phyloP scores from a whole-genome alignment of 92 coral and sea anemone species.

The Porites rus region DNA sequence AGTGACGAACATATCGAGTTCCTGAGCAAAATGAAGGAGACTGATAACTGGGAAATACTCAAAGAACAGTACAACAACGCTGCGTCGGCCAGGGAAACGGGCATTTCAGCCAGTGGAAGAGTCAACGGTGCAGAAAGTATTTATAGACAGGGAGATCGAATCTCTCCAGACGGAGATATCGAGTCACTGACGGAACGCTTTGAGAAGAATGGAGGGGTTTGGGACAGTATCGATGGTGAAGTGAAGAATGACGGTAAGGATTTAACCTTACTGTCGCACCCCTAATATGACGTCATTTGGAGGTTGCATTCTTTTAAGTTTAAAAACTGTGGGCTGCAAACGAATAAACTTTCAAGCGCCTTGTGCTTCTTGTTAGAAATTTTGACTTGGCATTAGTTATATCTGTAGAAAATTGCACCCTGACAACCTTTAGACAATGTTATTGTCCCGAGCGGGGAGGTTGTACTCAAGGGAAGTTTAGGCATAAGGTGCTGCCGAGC shows the following conservation, averaged over 20 bases:
- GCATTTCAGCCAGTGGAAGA: slow-evolving; percentile 79
- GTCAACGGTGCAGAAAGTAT: slow-evolving; percentile 64
- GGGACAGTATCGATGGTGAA: slow-evolving; percentile 79
- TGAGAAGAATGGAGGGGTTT: slow-evolving; percentile 75
- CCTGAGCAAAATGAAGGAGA: slow-evolving; percentile 87
- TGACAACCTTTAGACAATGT: too few relatives aligned
- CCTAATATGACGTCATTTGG: too few relatives aligned
- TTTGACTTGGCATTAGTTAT: too few relatives aligned
- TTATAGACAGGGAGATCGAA: slow-evolving; percentile 57
- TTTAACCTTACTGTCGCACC: too few relatives aligned
- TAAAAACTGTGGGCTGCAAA: too few relatives aligned
- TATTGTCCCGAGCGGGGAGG: too few relatives aligned
- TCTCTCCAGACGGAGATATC: slow-evolving; percentile 85
- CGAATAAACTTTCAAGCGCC: too few relatives aligned
- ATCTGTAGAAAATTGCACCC: too few relatives aligned
- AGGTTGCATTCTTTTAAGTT: too few relatives aligned
- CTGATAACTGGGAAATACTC: slow-evolving; percentile 90
- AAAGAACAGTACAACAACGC: slow-evolving; percentile 79
- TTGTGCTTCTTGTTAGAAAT: too few relatives aligned
- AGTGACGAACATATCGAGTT: slow-evolving; percentile 94
- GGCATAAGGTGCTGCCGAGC: too few relatives aligned
- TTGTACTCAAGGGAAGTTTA: too few relatives aligned
- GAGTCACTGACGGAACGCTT: slow-evolving; percentile 91
- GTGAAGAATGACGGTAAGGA: slow-evolving; percentile 49
- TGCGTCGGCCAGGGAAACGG: slow-evolving; percentile 89